Percentiles rank a stretch among this genome's conserved stretches.
phyloP scores from a whole-genome alignment of 2,113 vertebrate genomes.

The Xiphorhynchus elegans region DNA sequence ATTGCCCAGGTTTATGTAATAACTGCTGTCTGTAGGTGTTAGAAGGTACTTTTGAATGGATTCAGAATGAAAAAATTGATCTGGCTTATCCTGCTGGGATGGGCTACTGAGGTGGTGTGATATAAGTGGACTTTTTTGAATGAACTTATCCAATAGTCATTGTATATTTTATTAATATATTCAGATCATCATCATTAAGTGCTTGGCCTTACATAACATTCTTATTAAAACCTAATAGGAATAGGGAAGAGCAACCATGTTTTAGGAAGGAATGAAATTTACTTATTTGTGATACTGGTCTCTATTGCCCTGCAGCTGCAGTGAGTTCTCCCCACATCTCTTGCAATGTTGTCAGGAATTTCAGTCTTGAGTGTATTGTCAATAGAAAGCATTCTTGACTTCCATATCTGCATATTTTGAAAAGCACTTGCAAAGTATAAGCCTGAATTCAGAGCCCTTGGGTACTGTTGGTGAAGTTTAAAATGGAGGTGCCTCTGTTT shows the following conservation, averaged over 20 bases:
- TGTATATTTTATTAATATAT: neutral
- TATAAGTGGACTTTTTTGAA: neutral
- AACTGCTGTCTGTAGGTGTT: neutral
- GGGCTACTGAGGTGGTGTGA: neutral
- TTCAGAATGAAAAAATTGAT: neutral
- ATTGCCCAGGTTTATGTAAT: neutral
- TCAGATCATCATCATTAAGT: neutral
- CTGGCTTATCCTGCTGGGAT: neutral
- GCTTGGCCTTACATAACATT: neutral
- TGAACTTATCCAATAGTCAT: neutral
- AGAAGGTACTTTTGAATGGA: neutral
- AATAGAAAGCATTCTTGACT: neutral
- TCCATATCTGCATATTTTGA: accelerated
- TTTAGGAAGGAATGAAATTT: neutral
- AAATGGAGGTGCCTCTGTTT: neutral
- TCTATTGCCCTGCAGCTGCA: neutral
- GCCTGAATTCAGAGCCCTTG: neutral
- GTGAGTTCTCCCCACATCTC: neutral
- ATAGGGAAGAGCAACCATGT: neutral
- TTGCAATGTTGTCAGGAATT: neutral
- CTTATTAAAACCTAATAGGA: neutral
- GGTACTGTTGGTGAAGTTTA: neutral
- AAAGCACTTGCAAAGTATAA: neutral
- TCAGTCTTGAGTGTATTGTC: neutral
- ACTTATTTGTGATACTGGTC: accelerated